These are phyloP conservation scores for Drosophila malerkotliana DNA, from an alignment of 1,140 invertebrate genomes.

Conservation along the genomic window DNA sequence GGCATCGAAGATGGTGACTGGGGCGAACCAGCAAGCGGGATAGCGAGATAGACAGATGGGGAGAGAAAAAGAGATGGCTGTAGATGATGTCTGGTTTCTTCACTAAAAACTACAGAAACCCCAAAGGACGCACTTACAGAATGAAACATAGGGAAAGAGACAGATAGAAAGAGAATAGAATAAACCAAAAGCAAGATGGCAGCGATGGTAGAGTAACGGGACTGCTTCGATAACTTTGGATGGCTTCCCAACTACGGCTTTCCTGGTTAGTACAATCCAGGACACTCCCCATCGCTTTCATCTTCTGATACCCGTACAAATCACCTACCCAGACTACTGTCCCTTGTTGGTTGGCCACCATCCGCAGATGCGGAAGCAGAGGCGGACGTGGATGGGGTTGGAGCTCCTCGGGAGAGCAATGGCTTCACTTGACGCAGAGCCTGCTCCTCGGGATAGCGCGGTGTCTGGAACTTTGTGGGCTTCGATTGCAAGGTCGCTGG, in stretches of 20 bases:
- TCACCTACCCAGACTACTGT: slow-evolving; percentile 81
- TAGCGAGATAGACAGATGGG: slow-evolving; percentile 19
- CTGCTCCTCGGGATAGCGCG: slow-evolving; percentile 83
- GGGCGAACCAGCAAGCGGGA: slow-evolving; percentile 32
- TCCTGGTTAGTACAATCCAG: neutral
- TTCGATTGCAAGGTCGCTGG: slow-evolving; percentile 79
- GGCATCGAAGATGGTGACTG: slow-evolving; percentile 70
- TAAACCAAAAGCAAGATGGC: slow-evolving; percentile 15
- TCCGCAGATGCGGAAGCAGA: slow-evolving; percentile 43
- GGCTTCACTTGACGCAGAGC: slow-evolving; percentile 77
- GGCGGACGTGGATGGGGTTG: slow-evolving; percentile 19
- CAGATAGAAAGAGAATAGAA: slow-evolving; percentile 16
- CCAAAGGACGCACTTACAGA: slow-evolving; percentile 39
- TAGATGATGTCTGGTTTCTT: slow-evolving; percentile 49
- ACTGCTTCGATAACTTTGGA: neutral
- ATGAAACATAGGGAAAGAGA: slow-evolving; percentile 25
- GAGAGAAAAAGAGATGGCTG: slow-evolving; percentile 44
- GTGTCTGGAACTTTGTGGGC: slow-evolving; percentile 82
- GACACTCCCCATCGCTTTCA: neutral
- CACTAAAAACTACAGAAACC: slow-evolving; percentile 29
- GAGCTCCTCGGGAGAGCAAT: slow-evolving; percentile 50
- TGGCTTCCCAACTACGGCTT: no score
- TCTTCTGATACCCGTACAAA: neutral
- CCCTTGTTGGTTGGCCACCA: slow-evolving; percentile 69
- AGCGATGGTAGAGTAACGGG: slow-evolving; percentile 19